A percentile compares a stretch with the other conserved stretches of the same genome.
Evolutionary conservation across 64 coral and sea anemone species (phyloP).

Genomic region (Pocillopora verrucosa): DNA sequence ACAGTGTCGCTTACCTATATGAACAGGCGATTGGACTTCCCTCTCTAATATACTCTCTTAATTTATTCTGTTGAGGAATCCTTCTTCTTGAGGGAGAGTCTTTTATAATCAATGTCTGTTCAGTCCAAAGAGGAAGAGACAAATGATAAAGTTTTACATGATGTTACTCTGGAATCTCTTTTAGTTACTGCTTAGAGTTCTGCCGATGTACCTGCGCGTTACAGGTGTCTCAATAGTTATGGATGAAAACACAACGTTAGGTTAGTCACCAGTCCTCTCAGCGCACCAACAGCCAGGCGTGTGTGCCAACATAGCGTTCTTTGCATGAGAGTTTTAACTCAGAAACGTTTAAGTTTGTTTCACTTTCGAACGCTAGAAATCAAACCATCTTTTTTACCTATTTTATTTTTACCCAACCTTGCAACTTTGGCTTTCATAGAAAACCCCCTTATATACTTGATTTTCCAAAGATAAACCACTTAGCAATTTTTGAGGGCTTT

Average conservation of each 20-base stretch:
- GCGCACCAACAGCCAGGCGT: not conserved
- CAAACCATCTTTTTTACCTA: no score
- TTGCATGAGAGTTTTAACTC: no score
- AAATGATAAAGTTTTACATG: not conserved
- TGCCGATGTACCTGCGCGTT: conserved; percentile 11
- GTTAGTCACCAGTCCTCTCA: conserved; percentile 34
- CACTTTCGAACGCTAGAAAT: no score
- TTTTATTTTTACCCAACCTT: no score
- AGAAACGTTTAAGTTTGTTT: no score
- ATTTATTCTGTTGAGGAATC: not conserved
- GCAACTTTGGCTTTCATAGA: no score
- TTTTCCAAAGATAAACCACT: no score
- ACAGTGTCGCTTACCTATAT: not conserved
- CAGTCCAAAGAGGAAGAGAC: not conserved
- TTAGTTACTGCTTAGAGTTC: not conserved
- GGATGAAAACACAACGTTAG: conserved; percentile 4
- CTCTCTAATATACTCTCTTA: not conserved
- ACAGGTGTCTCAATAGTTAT: conserved; percentile 10
- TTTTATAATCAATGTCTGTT: not conserved
- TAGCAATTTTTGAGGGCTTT: no score
- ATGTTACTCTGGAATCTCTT: not conserved
- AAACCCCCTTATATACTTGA: no score
- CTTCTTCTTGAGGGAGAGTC: not conserved
- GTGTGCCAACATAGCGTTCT: no score
- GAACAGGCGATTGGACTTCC: not conserved